Conservation (phyloP, 2,113 vertebrate species). For the Rhinichthys klamathensis region DNA sequence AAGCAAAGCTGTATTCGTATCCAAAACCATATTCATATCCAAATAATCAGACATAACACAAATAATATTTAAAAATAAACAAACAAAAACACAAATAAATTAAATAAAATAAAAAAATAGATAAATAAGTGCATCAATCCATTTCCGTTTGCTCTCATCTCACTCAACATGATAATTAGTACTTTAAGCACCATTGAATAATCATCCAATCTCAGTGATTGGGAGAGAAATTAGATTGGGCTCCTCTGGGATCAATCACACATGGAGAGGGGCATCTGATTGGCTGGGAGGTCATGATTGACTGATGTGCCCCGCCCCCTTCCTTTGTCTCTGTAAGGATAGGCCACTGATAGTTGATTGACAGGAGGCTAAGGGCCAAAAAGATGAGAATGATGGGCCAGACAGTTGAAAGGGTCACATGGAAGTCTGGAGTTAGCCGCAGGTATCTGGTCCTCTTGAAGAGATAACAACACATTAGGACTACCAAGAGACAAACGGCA, state of each 20-base stretch:
- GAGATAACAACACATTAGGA: slow-evolving; percentile 78
- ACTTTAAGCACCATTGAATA: slow-evolving; percentile 4
- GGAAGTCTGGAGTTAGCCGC: slow-evolving; percentile 77
- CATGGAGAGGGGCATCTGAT: slow-evolving; percentile 17
- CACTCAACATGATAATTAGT: background rate
- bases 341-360: slow-evolving; percentile 16
- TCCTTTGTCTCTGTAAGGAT: slow-evolving; percentile 20
- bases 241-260: slow-evolving; percentile 8
- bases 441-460: slow-evolving; percentile 79
- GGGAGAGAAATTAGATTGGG: slow-evolving; percentile 20
- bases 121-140: slow-evolving; percentile 59
- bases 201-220: slow-evolving; percentile 14
- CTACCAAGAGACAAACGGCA: slow-evolving; percentile 68
- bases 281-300: background rate
- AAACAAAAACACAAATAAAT: slow-evolving; percentile 67
- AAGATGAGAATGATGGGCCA: slow-evolving; percentile 79
- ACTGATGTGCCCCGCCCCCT: slow-evolving; percentile 9
- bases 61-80: slow-evolving; percentile 53
- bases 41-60: slow-evolving; percentile 58
- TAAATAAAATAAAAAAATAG: slow-evolving; percentile 41
- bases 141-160: slow-evolving; percentile 44
- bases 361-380: slow-evolving; percentile 74
- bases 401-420: slow-evolving; percentile 87
- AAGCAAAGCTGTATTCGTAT: slow-evolving; percentile 10
- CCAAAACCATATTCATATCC: slow-evolving; percentile 44